phyloP scores from a whole-genome alignment of 2,113 vertebrate genomes.

The Spermophilus dauricus region DNA sequence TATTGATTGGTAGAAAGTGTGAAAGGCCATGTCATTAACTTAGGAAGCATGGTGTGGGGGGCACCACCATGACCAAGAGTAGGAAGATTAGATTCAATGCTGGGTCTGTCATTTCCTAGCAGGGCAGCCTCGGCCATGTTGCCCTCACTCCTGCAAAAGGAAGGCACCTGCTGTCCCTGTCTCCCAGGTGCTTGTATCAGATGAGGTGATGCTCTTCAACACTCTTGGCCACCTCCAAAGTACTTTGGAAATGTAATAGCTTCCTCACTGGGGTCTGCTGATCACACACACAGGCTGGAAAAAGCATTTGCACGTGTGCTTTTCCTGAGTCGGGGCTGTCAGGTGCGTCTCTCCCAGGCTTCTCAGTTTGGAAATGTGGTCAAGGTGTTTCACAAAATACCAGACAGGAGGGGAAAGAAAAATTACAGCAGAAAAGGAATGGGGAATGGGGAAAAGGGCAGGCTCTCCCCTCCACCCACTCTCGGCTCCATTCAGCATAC shows the following conservation, averaged over 20 bases:
- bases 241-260: background rate
- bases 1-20: background rate
- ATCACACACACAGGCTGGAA: background rate
- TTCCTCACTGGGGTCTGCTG: background rate
- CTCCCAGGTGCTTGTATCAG: background rate
- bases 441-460: background rate
- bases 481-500: slow-evolving; percentile 64
- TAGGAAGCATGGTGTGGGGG: background rate
- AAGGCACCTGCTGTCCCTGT: background rate
- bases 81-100: background rate
- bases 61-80: background rate
- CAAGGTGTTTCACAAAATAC: slow-evolving; percentile 76
- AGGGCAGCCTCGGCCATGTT: background rate
- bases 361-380: slow-evolving; percentile 59
- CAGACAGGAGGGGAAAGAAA: slow-evolving; percentile 64
- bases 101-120: background rate
- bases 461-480: background rate
- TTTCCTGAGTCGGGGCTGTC: slow-evolving; percentile 60
- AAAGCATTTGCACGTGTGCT: background rate
- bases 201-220: background rate
- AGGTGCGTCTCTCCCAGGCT: slow-evolving; percentile 66
- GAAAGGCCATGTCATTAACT: background rate
- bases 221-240: background rate
- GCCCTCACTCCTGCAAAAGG: background rate
- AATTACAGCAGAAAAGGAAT: background rate